Evolutionary conservation across 2,797 vertebrate species (phyloP), one percentile per base, ranked within the genome.

Genomic region (Cyprinella venusta): DNA sequence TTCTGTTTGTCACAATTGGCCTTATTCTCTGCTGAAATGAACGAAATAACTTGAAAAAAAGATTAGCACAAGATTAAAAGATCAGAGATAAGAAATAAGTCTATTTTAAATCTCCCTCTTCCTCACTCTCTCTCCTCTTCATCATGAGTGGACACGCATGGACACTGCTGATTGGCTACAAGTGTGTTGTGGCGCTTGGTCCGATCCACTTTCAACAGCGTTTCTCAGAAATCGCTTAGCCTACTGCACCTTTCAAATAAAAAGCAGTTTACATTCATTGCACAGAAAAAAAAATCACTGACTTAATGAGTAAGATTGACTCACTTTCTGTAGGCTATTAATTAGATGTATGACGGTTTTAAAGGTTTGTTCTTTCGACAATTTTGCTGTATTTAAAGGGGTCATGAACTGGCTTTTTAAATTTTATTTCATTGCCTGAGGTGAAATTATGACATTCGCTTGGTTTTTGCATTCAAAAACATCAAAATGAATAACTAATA

Each of bases 321-420:
- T 77, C 45, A 71, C 83, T 81, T 88, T 77, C 71, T 36, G 48
- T 81, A n/a, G n/a, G n/a, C n/a, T n/a, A 70, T 72, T 79, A 85
- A 59, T 63, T 65, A 71, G 36, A 36, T 36, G 69, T 8, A 82
- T 76, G 16, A 65, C 74, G 8, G 10, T 21, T 54, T 91, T 92
- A 91, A 94, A 93, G 90, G 90, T 91, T 95, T 94, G 92, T 94
- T 93, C 94, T 95, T 94, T 91, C 83, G 85, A 90, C 72, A 89
- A 80, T 91, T 84, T 93, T 89, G 88, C 90, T 92, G 89, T 88
- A 87, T 75, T 82, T 18, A n/a, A n/a, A n/a, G n/a, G n/a, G n/a
- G n/a, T n/a, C n/a, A n/a, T n/a, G n/a, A n/a, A n/a, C n/a, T n/a
- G n/a, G n/a, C n/a, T n/a, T n/a, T n/a, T n/a, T n/a, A n/a, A n/a